phyloP scores from a whole-genome alignment of 2,113 vertebrate genomes.

The Chionomys nivalis region DNA sequence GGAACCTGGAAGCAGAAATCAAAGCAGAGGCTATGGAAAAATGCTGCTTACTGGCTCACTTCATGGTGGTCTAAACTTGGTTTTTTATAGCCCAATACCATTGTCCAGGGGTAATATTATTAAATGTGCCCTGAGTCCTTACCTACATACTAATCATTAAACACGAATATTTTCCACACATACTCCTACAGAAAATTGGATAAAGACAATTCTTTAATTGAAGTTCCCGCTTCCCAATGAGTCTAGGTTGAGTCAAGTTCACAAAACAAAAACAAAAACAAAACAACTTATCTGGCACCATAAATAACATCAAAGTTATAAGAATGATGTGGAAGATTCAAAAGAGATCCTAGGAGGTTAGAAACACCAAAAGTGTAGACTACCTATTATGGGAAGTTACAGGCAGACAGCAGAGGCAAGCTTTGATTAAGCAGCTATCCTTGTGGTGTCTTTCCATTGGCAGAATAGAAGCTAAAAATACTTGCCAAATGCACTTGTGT shows the following conservation, averaged over 20 bases:
- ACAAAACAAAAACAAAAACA: not conserved
- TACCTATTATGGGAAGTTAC: not conserved
- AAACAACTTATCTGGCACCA: not conserved
- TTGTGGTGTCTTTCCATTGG: not conserved
- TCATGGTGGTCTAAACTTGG: not conserved
- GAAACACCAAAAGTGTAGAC: not conserved
- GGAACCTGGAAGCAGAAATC: not conserved
- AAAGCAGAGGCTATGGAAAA: not conserved
- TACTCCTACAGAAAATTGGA: not conserved
- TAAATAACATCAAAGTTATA: not conserved
- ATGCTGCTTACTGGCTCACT: not conserved
- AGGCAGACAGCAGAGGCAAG: not conserved
- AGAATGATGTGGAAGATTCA: not conserved
- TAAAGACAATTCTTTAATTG: not conserved
- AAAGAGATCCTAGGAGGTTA: not conserved
- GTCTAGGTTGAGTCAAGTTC: not conserved
- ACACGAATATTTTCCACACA: not conserved
- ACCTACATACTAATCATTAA: not conserved
- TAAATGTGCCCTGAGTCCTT: not conserved
- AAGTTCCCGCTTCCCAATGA: not conserved
- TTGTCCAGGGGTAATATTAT: not conserved
- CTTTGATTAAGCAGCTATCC: not conserved
- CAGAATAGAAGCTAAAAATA: not conserved
- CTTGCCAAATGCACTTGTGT: too few species aligned
- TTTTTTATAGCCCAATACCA: not conserved